A percentile compares a stretch with the other conserved stretches of the same genome.
These are phyloP conservation scores for Dynastes hyllus DNA, from an alignment of 2,888 invertebrate species.

Conservation along the genomic window DNA sequence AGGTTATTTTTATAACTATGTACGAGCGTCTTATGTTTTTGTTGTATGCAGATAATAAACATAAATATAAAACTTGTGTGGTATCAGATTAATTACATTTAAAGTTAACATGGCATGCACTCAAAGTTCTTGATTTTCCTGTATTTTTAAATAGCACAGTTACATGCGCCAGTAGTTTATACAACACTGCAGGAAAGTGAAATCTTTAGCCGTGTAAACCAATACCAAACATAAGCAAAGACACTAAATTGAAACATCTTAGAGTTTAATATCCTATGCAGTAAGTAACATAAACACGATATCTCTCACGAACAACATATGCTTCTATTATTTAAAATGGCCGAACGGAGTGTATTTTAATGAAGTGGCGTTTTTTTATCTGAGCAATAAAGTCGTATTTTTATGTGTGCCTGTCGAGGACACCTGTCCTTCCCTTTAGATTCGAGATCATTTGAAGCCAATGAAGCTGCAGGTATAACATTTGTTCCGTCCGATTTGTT, in stretches of 20 bases:
- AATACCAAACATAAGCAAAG: slow-evolving; percentile 29
- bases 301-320: slow-evolving; percentile 42
- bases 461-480: slow-evolving; percentile 31
- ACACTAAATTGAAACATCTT: slow-evolving; percentile 43
- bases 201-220: slow-evolving; percentile 5
- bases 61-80: neutral
- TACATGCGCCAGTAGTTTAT: neutral
- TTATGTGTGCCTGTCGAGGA: slow-evolving; percentile 50
- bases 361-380: slow-evolving; percentile 51
- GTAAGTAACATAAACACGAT: slow-evolving; percentile 45
- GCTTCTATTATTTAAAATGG: slow-evolving; percentile 47
- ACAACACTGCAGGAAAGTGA: neutral
- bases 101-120: neutral
- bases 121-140: slow-evolving; percentile 3
- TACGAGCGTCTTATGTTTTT: neutral
- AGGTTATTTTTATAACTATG: no score
- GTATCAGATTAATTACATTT: neutral
- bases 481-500: slow-evolving; percentile 1
- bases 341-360: slow-evolving; percentile 44
- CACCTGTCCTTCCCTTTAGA: slow-evolving; percentile 44
- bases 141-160: neutral
- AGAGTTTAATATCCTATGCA: slow-evolving; percentile 38
- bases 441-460: slow-evolving; percentile 35
- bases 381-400: slow-evolving; percentile 46
- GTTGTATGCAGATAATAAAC: neutral